Conservation (phyloP, 2,888 invertebrate species). For the Physocephala rufipes region DNA sequence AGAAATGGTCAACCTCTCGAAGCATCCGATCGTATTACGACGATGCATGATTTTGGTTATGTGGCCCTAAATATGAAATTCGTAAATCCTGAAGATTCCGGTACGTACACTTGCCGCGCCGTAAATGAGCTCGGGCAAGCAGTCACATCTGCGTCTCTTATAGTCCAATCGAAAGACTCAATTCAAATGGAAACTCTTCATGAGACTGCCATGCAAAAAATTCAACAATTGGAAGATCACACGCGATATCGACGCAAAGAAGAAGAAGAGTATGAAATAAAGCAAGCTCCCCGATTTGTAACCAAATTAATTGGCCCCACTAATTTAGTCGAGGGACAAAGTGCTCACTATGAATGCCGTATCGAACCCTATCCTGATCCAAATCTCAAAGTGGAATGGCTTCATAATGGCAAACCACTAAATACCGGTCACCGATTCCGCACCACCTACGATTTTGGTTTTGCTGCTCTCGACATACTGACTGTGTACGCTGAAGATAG, state of each 20-base stretch:
- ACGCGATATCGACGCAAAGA: constrained; percentile 81
- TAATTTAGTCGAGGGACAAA: constrained; percentile 86
- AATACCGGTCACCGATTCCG: constrained; percentile 90
- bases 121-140: constrained; percentile 94
- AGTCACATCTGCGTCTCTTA: constrained; percentile 90
- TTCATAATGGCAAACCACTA: constrained; percentile 90
- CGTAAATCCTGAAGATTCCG: constrained; percentile 94
- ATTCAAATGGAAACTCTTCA: constrained; percentile 89
- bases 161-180: constrained; percentile 89
- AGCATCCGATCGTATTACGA: constrained; percentile 90
- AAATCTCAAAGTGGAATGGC: constrained; percentile 90
- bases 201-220: constrained; percentile 86
- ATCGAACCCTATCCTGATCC: constrained; percentile 93
- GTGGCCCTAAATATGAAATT: constrained; percentile 95
- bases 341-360: constrained; percentile 91
- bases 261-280: constrained; percentile 82
- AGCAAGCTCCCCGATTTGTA: constrained; percentile 84
- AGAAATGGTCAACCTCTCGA: constrained; percentile 90
- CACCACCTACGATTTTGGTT: constrained; percentile 96
- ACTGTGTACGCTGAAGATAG: constrained; percentile 94
- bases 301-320: constrained; percentile 87
- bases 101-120: constrained; percentile 94
- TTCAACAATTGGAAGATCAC: constrained; percentile 85
- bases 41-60: constrained; percentile 98
- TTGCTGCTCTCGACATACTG: constrained; percentile 93